Percentiles rank a stretch among this genome's conserved stretches.
These are phyloP conservation scores for Pedionomus torquatus DNA, from an alignment of 2,113 vertebrate species.

Conservation along the genomic window DNA sequence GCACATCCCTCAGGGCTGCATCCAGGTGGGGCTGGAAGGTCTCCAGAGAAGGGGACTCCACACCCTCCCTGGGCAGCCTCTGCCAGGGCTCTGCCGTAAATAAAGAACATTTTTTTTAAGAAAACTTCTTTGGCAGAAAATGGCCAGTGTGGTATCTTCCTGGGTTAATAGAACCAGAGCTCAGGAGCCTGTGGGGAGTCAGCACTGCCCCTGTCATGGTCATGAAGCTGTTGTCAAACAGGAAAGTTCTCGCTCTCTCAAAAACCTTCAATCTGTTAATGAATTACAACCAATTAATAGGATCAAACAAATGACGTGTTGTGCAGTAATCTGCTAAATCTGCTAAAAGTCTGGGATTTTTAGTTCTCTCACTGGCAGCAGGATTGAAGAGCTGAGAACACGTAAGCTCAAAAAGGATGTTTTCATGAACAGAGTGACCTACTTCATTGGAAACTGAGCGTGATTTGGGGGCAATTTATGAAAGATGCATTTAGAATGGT, in stretches of 20 bases:
- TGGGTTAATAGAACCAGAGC: neutral
- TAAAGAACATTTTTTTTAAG: neutral
- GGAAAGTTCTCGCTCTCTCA: neutral
- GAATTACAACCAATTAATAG: neutral
- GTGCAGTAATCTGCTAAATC: neutral
- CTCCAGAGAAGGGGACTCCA: too few relatives aligned
- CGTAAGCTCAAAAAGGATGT: neutral
- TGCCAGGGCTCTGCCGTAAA: too few relatives aligned
- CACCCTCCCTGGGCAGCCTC: too few relatives aligned
- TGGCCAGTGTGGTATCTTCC: neutral
- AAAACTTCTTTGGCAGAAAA: neutral
- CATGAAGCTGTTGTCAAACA: neutral
- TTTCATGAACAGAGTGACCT: neutral
- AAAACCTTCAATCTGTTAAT: neutral
- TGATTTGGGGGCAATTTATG: neutral
- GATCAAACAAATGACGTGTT: neutral
- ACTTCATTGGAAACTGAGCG: neutral
- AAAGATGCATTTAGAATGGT: neutral
- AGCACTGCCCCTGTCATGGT: neutral
- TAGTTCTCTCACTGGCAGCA: neutral
- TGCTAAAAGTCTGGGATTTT: neutral
- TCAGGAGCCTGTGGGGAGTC: neutral
- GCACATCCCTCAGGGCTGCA: too few relatives aligned
- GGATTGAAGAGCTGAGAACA: neutral
- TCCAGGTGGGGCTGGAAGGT: too few relatives aligned